Evolutionary conservation across 2,113 vertebrate species (phyloP), one percentile per base, ranked within the genome.

Genomic region (Plotosus lineatus): DNA sequence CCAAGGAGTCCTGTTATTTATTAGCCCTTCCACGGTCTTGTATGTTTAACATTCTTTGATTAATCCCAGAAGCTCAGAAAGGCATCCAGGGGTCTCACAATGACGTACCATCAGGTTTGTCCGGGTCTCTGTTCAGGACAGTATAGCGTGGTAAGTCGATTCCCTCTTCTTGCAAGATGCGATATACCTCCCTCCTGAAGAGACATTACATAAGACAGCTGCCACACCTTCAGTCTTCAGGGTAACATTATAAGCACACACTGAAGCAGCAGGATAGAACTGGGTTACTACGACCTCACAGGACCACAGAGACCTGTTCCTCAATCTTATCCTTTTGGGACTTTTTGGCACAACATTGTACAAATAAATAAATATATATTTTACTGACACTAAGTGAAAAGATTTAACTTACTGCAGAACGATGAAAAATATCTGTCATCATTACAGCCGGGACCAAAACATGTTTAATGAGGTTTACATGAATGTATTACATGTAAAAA

Each of bases 101-200:
- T 78, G 23, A 93, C 95, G 85, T 38, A 98, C 98, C 98, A 17
- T 98, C 95, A 58, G 98, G 97, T 81, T 94, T 94, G 82, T 98
- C 97, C 10, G 98, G 98, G 87, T 99, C 97, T 36, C 98, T 94
- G 87, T 99, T 99, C 83, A 99, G 93, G 81, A 99, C 96, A 74
- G 96, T 96, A 10, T 98, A 99, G 79, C 97, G 96, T 10, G 98
- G 98, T 48, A 99, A 91, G 89, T 99, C 98, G 50, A 99, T 97
- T 33, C 98, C 98, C 46, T 99, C 98, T 55, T 99, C 95, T 82
- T 99, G 96, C 77, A 99, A 92, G 88, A 99, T 99, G 50, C 97
- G 96, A 89, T 99, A 99, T 38, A 99, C 98, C 87, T 99, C 96
- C 83, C 97, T 95, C 93, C 98, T 99, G 89, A 1, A 81, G 82